These are phyloP conservation scores for Epistrophe grossulariae DNA, from an alignment of 2,888 invertebrate species.

Conservation along the genomic window DNA sequence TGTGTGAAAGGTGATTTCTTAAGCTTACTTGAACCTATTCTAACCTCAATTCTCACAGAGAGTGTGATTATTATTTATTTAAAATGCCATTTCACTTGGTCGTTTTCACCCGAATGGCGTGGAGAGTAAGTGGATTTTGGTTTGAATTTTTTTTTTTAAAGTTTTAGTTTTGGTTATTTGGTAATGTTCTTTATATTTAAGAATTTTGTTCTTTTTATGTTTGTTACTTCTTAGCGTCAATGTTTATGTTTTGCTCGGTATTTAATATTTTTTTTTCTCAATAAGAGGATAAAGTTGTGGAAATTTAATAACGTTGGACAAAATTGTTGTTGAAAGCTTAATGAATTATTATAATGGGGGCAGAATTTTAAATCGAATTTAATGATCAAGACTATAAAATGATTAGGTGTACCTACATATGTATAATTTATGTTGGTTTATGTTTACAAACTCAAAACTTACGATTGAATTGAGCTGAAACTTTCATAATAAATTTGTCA, in stretches of 20 bases:
- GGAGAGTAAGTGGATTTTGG: slow-evolving; percentile 41
- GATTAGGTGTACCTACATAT: too few relatives aligned
- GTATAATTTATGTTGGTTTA: too few relatives aligned
- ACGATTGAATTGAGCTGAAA: too few relatives aligned
- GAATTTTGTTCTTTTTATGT: not conserved
- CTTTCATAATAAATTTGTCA: too few relatives aligned
- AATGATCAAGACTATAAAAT: not conserved
- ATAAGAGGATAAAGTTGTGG: slow-evolving; percentile 15
- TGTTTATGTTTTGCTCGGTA: slow-evolving; percentile 29
- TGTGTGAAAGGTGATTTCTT: slow-evolving; percentile 49
- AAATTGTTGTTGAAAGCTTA: not conserved
- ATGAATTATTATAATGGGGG: not conserved
- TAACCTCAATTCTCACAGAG: slow-evolving; percentile 66
- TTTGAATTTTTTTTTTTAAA: slow-evolving; percentile 6
- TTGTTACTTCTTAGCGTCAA: slow-evolving; percentile 1
- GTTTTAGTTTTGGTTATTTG: not conserved
- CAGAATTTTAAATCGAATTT: not conserved
- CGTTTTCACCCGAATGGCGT: slow-evolving; percentile 37
- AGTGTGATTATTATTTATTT: slow-evolving; percentile 64
- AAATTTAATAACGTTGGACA: slow-evolving; percentile 11
- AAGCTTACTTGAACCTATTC: slow-evolving; percentile 66
- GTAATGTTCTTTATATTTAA: not conserved
- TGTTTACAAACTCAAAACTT: too few relatives aligned
- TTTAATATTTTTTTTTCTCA: not conserved
- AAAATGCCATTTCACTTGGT: slow-evolving; percentile 53